phyloP scores from a whole-genome alignment of 2,888 invertebrate species.

The Eristalis tenax region DNA sequence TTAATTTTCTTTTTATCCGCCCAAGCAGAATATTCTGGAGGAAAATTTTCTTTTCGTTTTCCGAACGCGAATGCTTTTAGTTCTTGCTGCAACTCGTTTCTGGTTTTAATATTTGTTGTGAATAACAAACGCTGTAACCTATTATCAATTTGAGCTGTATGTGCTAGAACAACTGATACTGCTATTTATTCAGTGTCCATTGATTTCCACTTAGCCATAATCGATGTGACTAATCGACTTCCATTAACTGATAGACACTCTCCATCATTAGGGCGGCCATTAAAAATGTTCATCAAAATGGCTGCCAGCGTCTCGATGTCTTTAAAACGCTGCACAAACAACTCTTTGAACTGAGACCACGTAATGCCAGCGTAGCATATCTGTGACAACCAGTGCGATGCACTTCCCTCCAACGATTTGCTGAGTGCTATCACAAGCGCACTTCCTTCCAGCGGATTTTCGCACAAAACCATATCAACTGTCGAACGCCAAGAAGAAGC shows the following conservation, averaged over 20 bases:
- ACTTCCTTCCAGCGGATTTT: slow-evolving; percentile 47
- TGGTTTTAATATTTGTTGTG: slow-evolving; percentile 50
- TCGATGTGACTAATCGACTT: no score
- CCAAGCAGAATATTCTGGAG: background rate
- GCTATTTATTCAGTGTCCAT: slow-evolving; percentile 48
- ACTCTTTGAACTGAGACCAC: slow-evolving; percentile 34
- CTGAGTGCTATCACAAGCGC: slow-evolving; percentile 53
- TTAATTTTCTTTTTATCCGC: background rate
- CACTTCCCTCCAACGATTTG: slow-evolving; percentile 48
- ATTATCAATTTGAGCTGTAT: slow-evolving; percentile 39
- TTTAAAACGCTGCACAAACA: slow-evolving; percentile 35
- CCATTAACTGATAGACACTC: slow-evolving; percentile 46
- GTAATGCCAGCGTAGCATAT: slow-evolving; percentile 42
- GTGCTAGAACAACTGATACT: slow-evolving; percentile 42
- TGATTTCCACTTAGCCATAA: slow-evolving; percentile 46
- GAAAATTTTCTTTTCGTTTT: slow-evolving; percentile 40
- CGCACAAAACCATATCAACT: slow-evolving; percentile 42
- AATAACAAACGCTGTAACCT: slow-evolving; percentile 40
- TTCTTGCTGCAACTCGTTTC: slow-evolving; percentile 40
- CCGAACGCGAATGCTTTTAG: slow-evolving; percentile 43
- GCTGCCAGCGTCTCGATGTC: slow-evolving; percentile 38
- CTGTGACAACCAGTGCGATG: slow-evolving; percentile 51
- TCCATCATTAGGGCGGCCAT: slow-evolving; percentile 39
- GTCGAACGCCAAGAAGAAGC: slow-evolving; percentile 45
- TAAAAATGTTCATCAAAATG: slow-evolving; percentile 31